Conservation (phyloP, 1,140 invertebrate genomes). For the Rhopalosiphum maidis region DNA sequence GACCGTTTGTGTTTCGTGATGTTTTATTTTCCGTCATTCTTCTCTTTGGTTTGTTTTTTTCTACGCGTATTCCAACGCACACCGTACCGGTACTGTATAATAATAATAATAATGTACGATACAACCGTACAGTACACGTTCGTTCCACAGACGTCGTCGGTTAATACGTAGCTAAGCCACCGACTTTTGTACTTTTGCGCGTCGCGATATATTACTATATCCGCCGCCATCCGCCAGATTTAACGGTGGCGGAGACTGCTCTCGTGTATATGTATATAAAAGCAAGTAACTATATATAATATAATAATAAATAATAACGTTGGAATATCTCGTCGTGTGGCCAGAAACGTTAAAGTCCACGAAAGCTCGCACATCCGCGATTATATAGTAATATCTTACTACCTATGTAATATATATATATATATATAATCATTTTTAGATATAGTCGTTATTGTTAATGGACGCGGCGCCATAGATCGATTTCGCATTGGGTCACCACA, state of each 20-base stretch:
- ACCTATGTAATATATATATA: too few relatives aligned
- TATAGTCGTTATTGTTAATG: neutral
- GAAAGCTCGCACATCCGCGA: too few relatives aligned
- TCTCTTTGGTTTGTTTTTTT: neutral
- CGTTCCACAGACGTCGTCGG: neutral
- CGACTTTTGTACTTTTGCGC: neutral
- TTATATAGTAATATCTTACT: too few relatives aligned
- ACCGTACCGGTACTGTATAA: neutral
- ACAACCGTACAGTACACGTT: too few relatives aligned
- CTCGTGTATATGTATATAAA: neutral
- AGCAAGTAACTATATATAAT: neutral
- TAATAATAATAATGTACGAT: too few relatives aligned
- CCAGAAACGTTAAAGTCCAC: neutral
- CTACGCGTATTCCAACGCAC: neutral
- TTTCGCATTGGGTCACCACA: neutral
- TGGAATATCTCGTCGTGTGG: neutral
- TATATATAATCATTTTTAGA: neutral
- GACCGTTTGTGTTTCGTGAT: conserved; percentile 24
- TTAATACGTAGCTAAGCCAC: neutral
- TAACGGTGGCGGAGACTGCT: neutral
- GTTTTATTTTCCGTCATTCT: neutral
- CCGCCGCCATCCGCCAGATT: too few relatives aligned
- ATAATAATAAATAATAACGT: neutral
- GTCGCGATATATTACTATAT: neutral
- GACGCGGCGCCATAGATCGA: neutral